phyloP scores from a whole-genome alignment of 2,797 vertebrate genomes.

The Agapornis canus region DNA sequence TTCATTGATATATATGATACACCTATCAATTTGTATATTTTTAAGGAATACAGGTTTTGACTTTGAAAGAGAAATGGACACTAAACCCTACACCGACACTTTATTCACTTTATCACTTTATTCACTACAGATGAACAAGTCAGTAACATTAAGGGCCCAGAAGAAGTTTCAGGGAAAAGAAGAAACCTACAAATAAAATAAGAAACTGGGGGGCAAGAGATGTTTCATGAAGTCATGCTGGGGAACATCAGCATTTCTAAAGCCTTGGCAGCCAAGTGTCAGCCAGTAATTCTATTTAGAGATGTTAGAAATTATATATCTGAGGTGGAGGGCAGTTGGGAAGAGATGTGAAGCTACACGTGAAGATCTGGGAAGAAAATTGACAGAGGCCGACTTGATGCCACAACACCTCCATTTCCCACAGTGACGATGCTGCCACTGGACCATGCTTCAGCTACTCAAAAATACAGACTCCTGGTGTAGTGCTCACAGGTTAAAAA shows the following conservation, averaged over 20 bases:
- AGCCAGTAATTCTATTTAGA: background rate
- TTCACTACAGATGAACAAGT: background rate
- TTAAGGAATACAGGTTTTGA: background rate
- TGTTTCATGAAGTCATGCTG: background rate
- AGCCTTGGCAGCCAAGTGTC: background rate
- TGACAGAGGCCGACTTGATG: background rate
- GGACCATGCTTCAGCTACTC: background rate
- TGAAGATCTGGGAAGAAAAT: background rate
- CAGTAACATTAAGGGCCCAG: background rate
- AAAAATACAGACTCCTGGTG: background rate
- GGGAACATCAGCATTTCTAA: background rate
- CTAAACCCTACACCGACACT: background rate
- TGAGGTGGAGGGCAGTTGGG: background rate
- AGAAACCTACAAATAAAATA: background rate
- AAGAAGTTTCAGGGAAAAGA: background rate
- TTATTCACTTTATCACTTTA: background rate
- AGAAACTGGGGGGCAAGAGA: background rate
- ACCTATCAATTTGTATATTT: background rate
- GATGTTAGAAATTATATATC: background rate
- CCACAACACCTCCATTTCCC: background rate
- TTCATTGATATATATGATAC: background rate
- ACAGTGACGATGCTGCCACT: background rate
- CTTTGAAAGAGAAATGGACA: background rate
- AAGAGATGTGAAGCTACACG: background rate
- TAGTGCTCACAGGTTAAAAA: background rate